These are phyloP conservation scores for Columba janthina DNA, from an alignment of 2,113 vertebrate genomes.

Conservation along the genomic window DNA sequence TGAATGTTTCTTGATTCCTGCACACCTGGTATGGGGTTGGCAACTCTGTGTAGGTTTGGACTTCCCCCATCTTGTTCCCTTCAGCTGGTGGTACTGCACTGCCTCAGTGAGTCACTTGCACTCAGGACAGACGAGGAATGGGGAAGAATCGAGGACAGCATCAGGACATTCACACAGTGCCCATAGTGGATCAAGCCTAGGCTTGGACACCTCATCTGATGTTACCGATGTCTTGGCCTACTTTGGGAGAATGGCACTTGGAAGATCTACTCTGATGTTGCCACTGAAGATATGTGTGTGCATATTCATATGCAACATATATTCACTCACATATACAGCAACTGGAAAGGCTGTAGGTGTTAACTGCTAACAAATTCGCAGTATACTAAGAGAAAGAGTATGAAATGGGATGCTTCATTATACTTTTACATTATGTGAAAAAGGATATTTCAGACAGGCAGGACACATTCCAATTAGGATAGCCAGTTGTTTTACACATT, in stretches of 20 bases:
- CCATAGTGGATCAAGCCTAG: neutral
- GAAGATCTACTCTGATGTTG: neutral
- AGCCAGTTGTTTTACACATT: neutral
- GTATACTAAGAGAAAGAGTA: neutral
- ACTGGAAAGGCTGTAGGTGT: neutral
- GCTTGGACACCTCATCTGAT: neutral
- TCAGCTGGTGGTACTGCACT: neutral
- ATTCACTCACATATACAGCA: neutral
- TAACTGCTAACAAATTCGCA: neutral
- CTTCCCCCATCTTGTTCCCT: fast-evolving
- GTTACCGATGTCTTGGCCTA: neutral
- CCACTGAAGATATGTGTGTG: neutral
- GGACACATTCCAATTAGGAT: neutral
- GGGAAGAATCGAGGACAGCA: neutral
- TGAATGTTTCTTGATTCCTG: neutral
- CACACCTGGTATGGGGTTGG: neutral
- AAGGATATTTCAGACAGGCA: neutral
- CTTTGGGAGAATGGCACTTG: neutral
- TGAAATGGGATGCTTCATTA: neutral
- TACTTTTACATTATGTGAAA: neutral
- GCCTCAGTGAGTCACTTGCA: neutral
- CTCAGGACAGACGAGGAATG: neutral
- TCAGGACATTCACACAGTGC: neutral
- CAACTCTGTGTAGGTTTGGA: neutral
- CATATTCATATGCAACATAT: neutral